phyloP scores from a whole-genome alignment of 2,888 invertebrate genomes.

The Fragum fragum region DNA sequence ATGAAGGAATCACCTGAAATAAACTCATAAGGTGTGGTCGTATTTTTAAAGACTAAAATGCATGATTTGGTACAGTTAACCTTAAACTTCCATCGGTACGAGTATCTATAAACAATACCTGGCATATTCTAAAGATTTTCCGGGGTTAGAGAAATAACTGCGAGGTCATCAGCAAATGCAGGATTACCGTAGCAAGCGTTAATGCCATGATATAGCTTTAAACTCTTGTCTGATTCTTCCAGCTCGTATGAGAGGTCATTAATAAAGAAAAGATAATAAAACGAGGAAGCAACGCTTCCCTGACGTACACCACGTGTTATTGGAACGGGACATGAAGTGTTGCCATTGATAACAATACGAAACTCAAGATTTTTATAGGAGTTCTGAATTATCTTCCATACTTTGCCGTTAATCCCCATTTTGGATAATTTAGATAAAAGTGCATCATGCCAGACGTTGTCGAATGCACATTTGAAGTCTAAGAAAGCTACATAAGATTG shows the following conservation, averaged over 20 bases:
- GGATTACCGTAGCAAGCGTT: neutral
- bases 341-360: neutral
- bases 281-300: conserved; percentile 12
- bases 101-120: conserved; percentile 5
- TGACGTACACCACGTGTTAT: conserved; percentile 22
- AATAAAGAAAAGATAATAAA: conserved; percentile 17
- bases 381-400: neutral
- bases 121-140: neutral
- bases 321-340: neutral
- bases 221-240: conserved; percentile 2
- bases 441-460: conserved; percentile 17
- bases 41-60: conserved; percentile 7
- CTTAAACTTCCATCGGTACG: neutral
- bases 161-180: conserved; percentile 7
- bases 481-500: conserved; percentile 15
- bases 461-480: conserved; percentile 19
- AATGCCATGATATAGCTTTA: neutral
- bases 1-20: neutral
- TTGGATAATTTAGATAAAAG: neutral
- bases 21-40: neutral
- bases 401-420: neutral
- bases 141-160: conserved; percentile 3
- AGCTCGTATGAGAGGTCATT: conserved; percentile 11
- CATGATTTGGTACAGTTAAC: neutral
- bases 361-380: conserved; percentile 1